Conservation (phyloP, 2,888 invertebrate species). For the Chymomyza fuscimana region DNA sequence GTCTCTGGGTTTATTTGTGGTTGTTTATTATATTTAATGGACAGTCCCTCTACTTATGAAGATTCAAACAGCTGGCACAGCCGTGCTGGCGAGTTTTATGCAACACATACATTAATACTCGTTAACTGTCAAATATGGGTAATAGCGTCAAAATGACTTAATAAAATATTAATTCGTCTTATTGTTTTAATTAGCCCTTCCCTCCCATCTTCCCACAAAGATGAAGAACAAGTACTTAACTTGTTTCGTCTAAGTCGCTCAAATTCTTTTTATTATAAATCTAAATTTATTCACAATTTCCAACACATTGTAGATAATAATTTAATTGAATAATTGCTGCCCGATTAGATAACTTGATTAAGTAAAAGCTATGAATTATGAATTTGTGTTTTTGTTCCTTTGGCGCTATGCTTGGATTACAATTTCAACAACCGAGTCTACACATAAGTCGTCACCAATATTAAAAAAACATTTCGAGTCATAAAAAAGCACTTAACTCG, state of each 20-base stretch:
- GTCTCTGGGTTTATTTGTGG: neutral
- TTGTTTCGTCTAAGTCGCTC: slow-evolving; percentile 21
- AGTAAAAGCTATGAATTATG: slow-evolving; percentile 34
- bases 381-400: slow-evolving; percentile 35
- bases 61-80: neutral
- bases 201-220: neutral
- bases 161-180: neutral
- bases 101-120: too few species aligned
- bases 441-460: slow-evolving; percentile 61
- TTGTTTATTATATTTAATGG: too few species aligned
- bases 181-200: too few species aligned
- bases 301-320: slow-evolving; percentile 61
- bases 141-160: slow-evolving; percentile 26
- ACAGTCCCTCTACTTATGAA: neutral
- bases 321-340: slow-evolving; percentile 51
- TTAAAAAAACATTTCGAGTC: slow-evolving; percentile 73
- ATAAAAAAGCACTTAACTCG: slow-evolving; percentile 76
- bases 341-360: slow-evolving; percentile 51
- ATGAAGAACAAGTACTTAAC: neutral
- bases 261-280: neutral
- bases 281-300: neutral
- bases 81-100: too few species aligned
- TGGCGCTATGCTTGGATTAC: slow-evolving; percentile 2
- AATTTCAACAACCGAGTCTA: slow-evolving; percentile 41
- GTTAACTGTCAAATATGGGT: neutral